These are phyloP conservation scores for Cololabis saira DNA, from an alignment of 2,113 vertebrate genomes.

Conservation along the genomic window DNA sequence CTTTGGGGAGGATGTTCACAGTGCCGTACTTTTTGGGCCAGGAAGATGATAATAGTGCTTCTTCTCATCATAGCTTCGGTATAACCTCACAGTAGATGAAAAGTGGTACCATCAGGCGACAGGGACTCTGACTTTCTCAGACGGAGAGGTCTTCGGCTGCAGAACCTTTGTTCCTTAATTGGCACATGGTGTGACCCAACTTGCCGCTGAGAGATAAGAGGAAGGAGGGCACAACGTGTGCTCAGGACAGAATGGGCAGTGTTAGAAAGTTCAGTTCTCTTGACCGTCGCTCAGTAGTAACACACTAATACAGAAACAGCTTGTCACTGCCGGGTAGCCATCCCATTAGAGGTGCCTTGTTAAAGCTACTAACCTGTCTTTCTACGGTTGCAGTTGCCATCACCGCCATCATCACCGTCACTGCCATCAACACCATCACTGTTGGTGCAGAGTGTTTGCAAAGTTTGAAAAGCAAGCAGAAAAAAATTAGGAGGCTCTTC, in stretches of 20 bases:
- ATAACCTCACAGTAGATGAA: constrained; percentile 37
- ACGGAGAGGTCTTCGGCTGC: constrained; percentile 56
- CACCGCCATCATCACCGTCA: too few species aligned
- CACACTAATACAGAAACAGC: constrained; percentile 16
- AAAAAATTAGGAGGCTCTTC: constrained; percentile 50
- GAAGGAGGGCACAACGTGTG: constrained; percentile 64
- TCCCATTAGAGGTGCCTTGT: constrained; percentile 70
- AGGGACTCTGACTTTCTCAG: constrained; percentile 40
- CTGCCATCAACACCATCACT: too few species aligned
- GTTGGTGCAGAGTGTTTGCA: constrained; percentile 35
- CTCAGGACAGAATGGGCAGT: constrained; percentile 56
- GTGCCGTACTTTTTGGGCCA: constrained; percentile 27
- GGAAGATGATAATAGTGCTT: constrained; percentile 8
- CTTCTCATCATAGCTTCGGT: constrained; percentile 27
- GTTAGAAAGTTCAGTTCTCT: constrained; percentile 46
- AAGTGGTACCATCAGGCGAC: constrained; percentile 44
- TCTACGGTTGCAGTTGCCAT: constrained; percentile 41
- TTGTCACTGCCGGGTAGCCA: constrained; percentile 57
- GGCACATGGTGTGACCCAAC: constrained; percentile 67
- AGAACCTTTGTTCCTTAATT: constrained; percentile 73
- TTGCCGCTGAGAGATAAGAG: constrained; percentile 67
- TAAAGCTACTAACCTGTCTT: constrained; percentile 61
- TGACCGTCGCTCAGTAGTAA: constrained; percentile 68
- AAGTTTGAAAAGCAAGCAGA: constrained; percentile 58
- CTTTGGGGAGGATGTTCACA: constrained; percentile 2